Conservation (phyloP, 2,113 vertebrate species). For the Tetrao urogallus region DNA sequence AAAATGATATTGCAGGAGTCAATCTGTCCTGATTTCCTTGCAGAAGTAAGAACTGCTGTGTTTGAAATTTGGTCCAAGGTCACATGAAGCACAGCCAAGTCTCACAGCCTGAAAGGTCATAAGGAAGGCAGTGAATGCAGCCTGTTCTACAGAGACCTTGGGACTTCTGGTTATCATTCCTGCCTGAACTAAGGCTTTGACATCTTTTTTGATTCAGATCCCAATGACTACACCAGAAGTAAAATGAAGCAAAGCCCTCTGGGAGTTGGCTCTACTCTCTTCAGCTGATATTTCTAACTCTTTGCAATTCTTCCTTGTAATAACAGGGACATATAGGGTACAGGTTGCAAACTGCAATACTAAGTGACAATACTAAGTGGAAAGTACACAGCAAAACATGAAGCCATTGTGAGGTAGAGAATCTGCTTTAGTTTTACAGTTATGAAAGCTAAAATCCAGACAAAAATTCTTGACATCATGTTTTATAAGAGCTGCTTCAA, state of each 20-base stretch:
- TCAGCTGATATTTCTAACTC: neutral
- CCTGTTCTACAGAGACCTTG: neutral
- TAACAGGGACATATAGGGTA: neutral
- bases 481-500: neutral
- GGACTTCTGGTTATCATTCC: neutral
- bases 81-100: slow-evolving; percentile 30
- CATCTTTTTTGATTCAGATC: neutral
- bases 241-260: neutral
- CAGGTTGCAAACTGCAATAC: neutral
- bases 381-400: neutral
- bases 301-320: neutral
- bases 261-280: neutral
- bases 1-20: neutral
- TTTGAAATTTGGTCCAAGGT: slow-evolving; percentile 34
- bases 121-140: neutral
- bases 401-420: neutral
- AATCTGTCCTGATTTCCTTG: neutral
- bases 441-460: neutral
- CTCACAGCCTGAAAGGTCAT: slow-evolving; percentile 9
- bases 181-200: neutral
- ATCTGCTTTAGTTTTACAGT: neutral
- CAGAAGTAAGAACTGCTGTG: slow-evolving; percentile 22
- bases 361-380: neutral
- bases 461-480: neutral
- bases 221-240: neutral